A percentile compares a stretch with the other conserved stretches of the same genome.
Evolutionary conservation across 2,797 vertebrate species (phyloP).

Genomic region (Chiloscyllium punctatum): DNA sequence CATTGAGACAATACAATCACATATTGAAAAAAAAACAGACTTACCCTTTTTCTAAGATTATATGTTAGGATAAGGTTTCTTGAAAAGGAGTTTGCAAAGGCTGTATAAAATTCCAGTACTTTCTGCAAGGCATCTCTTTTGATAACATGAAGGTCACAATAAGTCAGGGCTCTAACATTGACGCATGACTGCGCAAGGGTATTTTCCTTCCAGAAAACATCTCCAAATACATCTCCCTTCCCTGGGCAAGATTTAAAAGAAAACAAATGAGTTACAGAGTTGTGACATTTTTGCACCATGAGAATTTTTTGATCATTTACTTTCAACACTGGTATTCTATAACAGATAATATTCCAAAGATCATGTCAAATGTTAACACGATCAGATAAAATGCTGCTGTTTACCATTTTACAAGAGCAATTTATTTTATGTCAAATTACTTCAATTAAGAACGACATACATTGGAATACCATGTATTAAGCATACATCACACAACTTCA

Average conservation of each 20-base stretch:
- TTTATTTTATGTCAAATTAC: not conserved
- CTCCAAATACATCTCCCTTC: conserved; percentile 96
- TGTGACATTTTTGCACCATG: not conserved
- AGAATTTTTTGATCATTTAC: not conserved
- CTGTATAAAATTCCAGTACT: conserved; percentile 95
- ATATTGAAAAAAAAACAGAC: conserved; percentile 44
- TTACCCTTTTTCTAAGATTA: conserved; percentile 94
- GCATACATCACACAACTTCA: not conserved
- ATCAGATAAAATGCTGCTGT: not conserved
- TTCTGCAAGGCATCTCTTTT: conserved; percentile 96
- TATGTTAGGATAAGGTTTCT: conserved; percentile 95
- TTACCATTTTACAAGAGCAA: not conserved
- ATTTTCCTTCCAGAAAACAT: conserved; percentile 97
- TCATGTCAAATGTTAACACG: not conserved
- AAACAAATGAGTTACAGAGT: not conserved
- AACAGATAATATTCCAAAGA: not conserved
- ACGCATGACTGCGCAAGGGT: conserved; percentile 91
- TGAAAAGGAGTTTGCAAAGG: conserved; percentile 96
- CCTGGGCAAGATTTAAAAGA: conserved; percentile 55
- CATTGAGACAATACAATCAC: not conserved
- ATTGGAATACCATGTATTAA: not conserved
- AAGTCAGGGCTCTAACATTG: conserved; percentile 92
- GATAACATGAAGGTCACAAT: conserved; percentile 96
- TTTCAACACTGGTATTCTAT: not conserved
- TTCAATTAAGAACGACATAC: not conserved